phyloP scores from a whole-genome alignment of 2,113 vertebrate species.

The Clinocottus analis region DNA sequence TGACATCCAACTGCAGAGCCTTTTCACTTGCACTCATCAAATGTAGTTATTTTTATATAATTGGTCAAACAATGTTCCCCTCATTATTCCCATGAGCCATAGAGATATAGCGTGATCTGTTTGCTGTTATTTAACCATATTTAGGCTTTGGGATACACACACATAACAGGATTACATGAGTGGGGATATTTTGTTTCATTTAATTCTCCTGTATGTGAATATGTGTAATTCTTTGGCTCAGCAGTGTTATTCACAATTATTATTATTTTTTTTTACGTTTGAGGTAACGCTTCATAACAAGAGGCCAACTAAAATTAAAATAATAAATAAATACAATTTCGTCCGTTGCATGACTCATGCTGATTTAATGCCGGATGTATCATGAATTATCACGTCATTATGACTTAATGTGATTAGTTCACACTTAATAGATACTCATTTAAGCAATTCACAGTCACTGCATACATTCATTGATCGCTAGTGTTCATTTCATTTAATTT shows the following conservation, averaged over 20 bases:
- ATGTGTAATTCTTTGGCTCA: not conserved
- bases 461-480: not conserved
- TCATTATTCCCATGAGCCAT: not conserved
- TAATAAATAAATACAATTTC: too few species aligned
- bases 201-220: not conserved
- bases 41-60: constrained; percentile 1
- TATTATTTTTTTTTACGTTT: not conserved
- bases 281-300: not conserved
- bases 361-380: not conserved
- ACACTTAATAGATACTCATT: not conserved
- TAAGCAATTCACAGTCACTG: not conserved
- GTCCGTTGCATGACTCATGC: not conserved
- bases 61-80: not conserved
- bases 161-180: not conserved
- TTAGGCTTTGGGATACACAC: not conserved
- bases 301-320: not conserved
- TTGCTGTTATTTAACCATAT: not conserved
- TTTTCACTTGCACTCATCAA: not conserved
- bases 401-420: not conserved
- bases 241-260: too few species aligned
- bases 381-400: not conserved
- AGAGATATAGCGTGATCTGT: not conserved
- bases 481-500: not conserved
- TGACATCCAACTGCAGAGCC: not conserved
- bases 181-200: not conserved